Evolutionary conservation across 2,113 vertebrate genomes (phyloP).

Genomic region (Bos indicus): DNA sequence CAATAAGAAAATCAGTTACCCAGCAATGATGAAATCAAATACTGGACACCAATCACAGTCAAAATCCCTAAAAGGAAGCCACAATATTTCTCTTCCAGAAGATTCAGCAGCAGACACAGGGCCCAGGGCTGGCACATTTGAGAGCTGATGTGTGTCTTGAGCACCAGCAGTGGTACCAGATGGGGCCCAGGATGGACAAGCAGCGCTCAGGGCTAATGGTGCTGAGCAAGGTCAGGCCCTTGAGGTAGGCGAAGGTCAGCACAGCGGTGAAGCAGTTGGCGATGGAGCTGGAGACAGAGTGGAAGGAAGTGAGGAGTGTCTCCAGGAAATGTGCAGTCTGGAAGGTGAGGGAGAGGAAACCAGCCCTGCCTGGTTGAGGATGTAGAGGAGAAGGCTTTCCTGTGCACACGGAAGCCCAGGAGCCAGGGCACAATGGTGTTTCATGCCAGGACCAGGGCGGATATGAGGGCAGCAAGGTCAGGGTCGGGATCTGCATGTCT

Average conservation of each 20-base stretch:
- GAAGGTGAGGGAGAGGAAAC: not conserved
- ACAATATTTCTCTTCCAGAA: not conserved
- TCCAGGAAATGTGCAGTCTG: not conserved
- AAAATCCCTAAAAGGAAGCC: not conserved
- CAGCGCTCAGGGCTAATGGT: not conserved
- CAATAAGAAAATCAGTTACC: not conserved
- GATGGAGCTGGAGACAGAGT: not conserved
- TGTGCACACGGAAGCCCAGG: not conserved
- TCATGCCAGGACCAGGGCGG: not conserved
- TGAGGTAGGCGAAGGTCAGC: not conserved
- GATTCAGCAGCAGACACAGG: not conserved
- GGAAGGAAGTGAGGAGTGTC: not conserved
- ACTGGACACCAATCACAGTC: not conserved
- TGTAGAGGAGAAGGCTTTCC: not conserved
- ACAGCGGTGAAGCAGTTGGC: rapidly evolving
- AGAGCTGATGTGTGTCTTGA: not conserved
- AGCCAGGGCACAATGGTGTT: not conserved
- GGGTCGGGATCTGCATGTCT: not conserved
- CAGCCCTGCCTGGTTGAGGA: not conserved
- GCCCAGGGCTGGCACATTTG: not conserved
- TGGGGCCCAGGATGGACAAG: not conserved
- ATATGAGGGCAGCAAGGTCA: not conserved
- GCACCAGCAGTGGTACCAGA: not conserved
- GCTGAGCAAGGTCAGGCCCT: not conserved
- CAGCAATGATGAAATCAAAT: rapidly evolving